Evolutionary conservation across 2,113 vertebrate species (phyloP).

Genomic region (Clinocottus analis): DNA sequence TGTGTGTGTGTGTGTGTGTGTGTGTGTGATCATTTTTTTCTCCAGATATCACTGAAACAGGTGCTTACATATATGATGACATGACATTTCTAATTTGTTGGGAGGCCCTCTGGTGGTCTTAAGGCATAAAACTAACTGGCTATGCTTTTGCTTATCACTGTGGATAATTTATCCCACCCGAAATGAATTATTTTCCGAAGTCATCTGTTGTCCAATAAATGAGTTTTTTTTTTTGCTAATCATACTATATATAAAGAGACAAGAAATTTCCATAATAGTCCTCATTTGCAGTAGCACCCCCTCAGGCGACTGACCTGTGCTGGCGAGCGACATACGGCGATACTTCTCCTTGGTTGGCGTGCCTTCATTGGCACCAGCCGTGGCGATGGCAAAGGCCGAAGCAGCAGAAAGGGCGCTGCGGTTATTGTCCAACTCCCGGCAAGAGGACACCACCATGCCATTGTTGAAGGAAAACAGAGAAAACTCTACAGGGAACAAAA

Average conservation of each 20-base stretch:
- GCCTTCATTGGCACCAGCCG: conserved; percentile 94
- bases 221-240: not conserved
- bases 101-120: conserved; percentile 9
- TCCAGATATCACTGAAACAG: not conserved
- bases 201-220: not conserved
- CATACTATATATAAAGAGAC: not conserved
- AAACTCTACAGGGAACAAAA: conserved; percentile 84
- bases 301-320: conserved; percentile 84
- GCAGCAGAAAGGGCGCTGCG: conserved; percentile 93
- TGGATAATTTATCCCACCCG: not conserved
- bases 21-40: too few species aligned
- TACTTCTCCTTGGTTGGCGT: conserved; percentile 97
- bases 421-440: conserved; percentile 92
- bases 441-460: conserved; percentile 92
- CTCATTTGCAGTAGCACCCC: not conserved
- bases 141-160: not conserved
- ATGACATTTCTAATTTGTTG: not conserved
- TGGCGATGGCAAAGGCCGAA: conserved; percentile 96
- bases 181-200: not conserved
- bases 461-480: conserved; percentile 96
- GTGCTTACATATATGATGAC: not conserved
- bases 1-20: too few species aligned
- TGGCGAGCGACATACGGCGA: conserved; percentile 94
- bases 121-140: not conserved
- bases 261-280: not conserved